These are phyloP conservation scores for Grallaria varia DNA, from an alignment of 2,113 vertebrate genomes.

Conservation along the genomic window DNA sequence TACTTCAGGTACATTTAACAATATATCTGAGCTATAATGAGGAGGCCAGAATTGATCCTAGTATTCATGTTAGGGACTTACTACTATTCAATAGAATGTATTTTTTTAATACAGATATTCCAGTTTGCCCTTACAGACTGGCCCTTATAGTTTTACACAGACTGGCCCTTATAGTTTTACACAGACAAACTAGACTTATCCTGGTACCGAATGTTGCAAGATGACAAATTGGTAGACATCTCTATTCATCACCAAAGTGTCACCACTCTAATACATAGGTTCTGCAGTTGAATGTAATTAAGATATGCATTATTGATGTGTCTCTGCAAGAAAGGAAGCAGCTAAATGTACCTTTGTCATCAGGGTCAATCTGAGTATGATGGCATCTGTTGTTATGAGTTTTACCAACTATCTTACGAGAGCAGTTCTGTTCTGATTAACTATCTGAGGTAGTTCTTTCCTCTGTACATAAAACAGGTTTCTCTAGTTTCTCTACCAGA, in stretches of 20 bases:
- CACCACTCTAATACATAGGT: not conserved
- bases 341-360: not conserved
- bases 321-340: not conserved
- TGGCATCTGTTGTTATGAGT: not conserved
- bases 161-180: not conserved
- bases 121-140: not conserved
- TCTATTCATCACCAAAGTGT: not conserved
- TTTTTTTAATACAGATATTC: not conserved
- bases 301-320: conserved; percentile 35
- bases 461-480: not conserved
- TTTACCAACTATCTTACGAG: not conserved
- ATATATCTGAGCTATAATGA: not conserved
- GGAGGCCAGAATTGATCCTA: not conserved
- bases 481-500: not conserved
- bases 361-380: not conserved
- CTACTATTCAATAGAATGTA: not conserved
- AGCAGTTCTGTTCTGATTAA: not conserved
- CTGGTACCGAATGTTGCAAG: not conserved
- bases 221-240: not conserved
- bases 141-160: not conserved
- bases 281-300: conserved; percentile 26
- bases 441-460: not conserved
- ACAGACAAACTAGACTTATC: not conserved
- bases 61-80: not conserved
- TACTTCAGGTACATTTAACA: not conserved